Evolutionary conservation across 1,140 invertebrate genomes (phyloP).

Genomic region (Zophobas morio): DNA sequence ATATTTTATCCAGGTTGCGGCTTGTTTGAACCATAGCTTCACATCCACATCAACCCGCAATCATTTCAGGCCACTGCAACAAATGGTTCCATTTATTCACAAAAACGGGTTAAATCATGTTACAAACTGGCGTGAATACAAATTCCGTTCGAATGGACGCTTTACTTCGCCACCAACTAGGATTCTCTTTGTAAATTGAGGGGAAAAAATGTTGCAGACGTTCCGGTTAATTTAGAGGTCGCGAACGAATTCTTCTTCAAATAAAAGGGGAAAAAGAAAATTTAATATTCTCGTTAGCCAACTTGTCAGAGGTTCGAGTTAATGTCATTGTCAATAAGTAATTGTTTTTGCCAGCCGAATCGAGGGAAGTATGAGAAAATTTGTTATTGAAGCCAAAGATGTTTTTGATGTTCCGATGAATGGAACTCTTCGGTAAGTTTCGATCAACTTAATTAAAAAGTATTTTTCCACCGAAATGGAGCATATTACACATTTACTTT

Average conservation of each 20-base stretch:
- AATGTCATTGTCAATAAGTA: conserved; percentile 30
- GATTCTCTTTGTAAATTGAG: conserved; percentile 11
- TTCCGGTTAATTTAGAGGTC: conserved; percentile 30
- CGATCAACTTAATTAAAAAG: conserved; percentile 10
- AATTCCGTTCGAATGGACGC: background rate
- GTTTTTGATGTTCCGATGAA: background rate
- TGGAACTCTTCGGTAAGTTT: background rate
- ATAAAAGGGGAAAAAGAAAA: conserved; percentile 17
- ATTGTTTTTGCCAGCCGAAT: conserved; percentile 21
- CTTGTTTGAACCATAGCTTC: conserved; percentile 1
- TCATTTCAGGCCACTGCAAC: conserved; percentile 12
- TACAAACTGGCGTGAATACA: conserved; percentile 19
- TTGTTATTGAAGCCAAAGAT: conserved; percentile 26
- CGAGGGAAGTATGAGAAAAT: conserved; percentile 21
- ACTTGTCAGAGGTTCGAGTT: conserved; percentile 23
- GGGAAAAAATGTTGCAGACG: conserved; percentile 14
- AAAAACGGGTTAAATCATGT: conserved; percentile 23
- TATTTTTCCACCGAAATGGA: background rate
- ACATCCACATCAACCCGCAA: conserved; percentile 20
- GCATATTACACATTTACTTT: background rate
- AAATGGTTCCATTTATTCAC: conserved; percentile 11
- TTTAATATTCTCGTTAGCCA: conserved; percentile 29
- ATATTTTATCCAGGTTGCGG: conserved; percentile 14
- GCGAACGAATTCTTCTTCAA: conserved; percentile 22
- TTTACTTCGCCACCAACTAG: background rate